phyloP scores from a whole-genome alignment of 1,140 invertebrate species.

The Gonioctena quinquepunctata region DNA sequence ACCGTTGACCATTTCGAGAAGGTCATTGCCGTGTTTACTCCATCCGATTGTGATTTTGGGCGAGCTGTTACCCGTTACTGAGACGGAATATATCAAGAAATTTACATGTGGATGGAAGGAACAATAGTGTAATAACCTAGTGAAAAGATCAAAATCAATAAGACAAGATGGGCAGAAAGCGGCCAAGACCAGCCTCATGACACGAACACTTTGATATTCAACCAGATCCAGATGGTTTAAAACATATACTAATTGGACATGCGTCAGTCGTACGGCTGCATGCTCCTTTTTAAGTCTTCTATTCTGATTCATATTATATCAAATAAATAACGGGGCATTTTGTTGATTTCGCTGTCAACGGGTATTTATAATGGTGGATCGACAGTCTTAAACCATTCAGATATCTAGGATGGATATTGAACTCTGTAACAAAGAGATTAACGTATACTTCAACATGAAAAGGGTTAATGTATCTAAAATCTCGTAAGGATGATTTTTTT shows the following conservation, averaged over 20 bases:
- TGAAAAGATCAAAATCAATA: conserved; percentile 46
- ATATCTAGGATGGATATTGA: not conserved
- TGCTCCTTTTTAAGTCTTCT: conserved; percentile 16
- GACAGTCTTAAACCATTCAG: not conserved
- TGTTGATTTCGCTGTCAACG: conserved; percentile 4
- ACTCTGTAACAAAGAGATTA: not conserved
- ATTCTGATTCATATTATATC: conserved; percentile 23
- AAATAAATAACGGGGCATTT: conserved; percentile 19
- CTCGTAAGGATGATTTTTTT: no score
- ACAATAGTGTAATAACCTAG: conserved; percentile 45
- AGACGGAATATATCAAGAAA: conserved; percentile 20
- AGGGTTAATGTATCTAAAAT: no score
- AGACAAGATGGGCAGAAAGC: conserved; percentile 30
- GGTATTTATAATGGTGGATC: not conserved
- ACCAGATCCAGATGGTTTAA: conserved; percentile 42
- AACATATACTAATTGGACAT: conserved; percentile 48
- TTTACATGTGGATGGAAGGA: conserved; percentile 44
- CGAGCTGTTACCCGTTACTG: conserved; percentile 19
- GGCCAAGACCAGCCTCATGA: conserved; percentile 33
- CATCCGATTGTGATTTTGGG: conserved; percentile 6
- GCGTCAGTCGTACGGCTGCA: conserved; percentile 29
- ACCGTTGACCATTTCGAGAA: not conserved
- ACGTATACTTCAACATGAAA: not conserved
- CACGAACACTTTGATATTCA: conserved; percentile 39
- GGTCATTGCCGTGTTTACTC: not conserved